Conservation (phyloP, 2,113 vertebrate genomes). For the Tachysurus vachellii region DNA sequence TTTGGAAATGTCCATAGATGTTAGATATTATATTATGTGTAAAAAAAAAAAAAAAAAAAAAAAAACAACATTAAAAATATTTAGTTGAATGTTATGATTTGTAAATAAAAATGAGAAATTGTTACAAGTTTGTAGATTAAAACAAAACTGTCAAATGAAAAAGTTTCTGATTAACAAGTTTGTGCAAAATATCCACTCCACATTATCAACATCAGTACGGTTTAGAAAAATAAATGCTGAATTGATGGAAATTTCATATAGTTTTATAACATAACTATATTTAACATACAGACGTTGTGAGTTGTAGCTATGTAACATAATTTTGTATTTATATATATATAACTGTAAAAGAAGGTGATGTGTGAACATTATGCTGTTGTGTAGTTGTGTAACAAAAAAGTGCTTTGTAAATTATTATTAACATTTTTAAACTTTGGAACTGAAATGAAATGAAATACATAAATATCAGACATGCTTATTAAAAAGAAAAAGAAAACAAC, state of each 20-base stretch:
- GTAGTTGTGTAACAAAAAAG: background rate
- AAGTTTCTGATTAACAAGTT: background rate
- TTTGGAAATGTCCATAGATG: background rate
- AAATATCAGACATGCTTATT: background rate
- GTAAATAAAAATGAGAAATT: background rate
- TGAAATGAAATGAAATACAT: background rate
- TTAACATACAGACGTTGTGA: background rate
- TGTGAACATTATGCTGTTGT: background rate
- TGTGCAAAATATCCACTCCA: background rate
- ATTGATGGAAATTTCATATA: background rate
- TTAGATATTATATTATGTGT: background rate
- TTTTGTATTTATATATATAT: no score
- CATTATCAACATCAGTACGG: background rate
- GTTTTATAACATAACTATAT: background rate
- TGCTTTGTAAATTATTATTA: no score
- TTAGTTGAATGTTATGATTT: background rate
- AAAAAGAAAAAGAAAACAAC: background rate
- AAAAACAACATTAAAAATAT: background rate
- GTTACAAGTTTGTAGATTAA: background rate
- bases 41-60: background rate
- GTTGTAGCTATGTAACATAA: background rate
- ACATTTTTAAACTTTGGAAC: background rate
- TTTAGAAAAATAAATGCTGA: slow-evolving; percentile 3
- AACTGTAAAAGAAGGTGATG: background rate
- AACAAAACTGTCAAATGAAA: background rate